Evolutionary conservation across 1,140 invertebrate species (phyloP), one percentile per base, ranked within the genome.

Genomic region (Caligus rogercresseyi): DNA sequence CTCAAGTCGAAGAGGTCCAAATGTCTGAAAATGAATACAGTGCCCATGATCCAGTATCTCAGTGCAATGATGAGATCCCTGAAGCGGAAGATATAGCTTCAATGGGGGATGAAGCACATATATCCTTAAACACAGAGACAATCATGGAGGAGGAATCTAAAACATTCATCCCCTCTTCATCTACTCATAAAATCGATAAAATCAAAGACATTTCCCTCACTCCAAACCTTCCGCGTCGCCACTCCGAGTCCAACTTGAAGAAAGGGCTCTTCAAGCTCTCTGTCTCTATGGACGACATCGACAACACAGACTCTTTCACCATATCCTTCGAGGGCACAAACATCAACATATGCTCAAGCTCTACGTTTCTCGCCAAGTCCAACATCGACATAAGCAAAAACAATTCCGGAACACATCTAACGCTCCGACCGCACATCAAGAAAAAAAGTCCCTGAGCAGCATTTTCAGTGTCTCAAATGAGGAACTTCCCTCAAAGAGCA

Each of bases 211-310:
- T n/a, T 11, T 7, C 31, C 7, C 31, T 43, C 7, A 43, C 7
- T 43, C 7, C n/a, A n/a, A 43, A 43, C n/a, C 7, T n/a, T 11
- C 7, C n/a, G 7, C 7, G 57, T 31, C 26, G 57, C 15, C 24
- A 25, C 24, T 60, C 57, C 3, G 57, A 60, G 19, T 60, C 57
- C 14, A 60, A 43, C 21, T 31, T 60, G 4, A 60, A 60, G 24
- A 21, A 18, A 1, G 51, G 51, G n/a, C 16, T 43, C 16, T 43
- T 60, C 15, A 60, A 60, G 15, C 25, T 60, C 15, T 60, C 57
- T 15, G 57, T 60, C 3, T 60, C 57, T 1, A 60, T 31, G 24
- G 26, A 60, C 4, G 26, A 60, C n/a, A 18, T 60, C 16, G 26
- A 60, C n/a, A 4, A 16, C 3, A 24, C 57, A 2, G 57, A 60